Evolutionary conservation across 2,113 vertebrate genomes (phyloP).

Genomic region (Hepsetus odoe): DNA sequence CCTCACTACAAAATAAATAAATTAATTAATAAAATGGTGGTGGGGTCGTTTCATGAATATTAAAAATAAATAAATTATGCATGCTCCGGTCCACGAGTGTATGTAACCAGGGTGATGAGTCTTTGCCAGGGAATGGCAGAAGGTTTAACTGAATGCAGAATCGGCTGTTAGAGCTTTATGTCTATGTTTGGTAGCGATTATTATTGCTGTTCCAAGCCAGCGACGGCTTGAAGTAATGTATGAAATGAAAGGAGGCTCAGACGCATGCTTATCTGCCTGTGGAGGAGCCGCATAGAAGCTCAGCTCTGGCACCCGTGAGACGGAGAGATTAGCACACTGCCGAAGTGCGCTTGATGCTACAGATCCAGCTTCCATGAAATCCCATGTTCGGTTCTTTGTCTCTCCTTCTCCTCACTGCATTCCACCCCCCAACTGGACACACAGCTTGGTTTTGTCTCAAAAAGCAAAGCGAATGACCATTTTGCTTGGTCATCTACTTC

Average conservation of each 20-base stretch:
- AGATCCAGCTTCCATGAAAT: conserved; percentile 41
- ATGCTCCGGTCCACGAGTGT: conserved; percentile 23
- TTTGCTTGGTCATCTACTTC: background rate
- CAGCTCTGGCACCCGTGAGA: conserved; percentile 34
- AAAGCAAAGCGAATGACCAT: background rate
- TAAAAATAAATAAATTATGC: conserved; percentile 44
- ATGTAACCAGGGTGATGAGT: conserved; percentile 45
- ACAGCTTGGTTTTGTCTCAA: background rate
- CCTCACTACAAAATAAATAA: no score
- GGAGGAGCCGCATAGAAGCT: conserved; percentile 59
- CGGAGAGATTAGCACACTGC: conserved; percentile 57
- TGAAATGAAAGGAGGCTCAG: conserved; percentile 62
- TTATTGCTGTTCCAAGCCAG: background rate
- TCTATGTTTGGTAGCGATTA: conserved; percentile 59
- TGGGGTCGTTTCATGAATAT: conserved; percentile 33
- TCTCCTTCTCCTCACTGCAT: conserved; percentile 7
- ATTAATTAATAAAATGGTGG: no score
- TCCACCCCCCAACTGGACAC: background rate
- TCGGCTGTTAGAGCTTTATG: conserved; percentile 42
- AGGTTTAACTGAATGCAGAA: conserved; percentile 50
- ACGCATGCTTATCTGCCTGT: conserved; percentile 63
- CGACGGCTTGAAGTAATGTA: conserved; percentile 46
- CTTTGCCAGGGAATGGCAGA: conserved; percentile 43
- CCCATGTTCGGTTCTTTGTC: conserved; percentile 7
- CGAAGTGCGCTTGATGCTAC: conserved; percentile 42